A percentile compares a stretch with the other conserved stretches of the same genome.
Conservation (phyloP, 2,888 invertebrate species). For the Tineola bisselliella region DNA sequence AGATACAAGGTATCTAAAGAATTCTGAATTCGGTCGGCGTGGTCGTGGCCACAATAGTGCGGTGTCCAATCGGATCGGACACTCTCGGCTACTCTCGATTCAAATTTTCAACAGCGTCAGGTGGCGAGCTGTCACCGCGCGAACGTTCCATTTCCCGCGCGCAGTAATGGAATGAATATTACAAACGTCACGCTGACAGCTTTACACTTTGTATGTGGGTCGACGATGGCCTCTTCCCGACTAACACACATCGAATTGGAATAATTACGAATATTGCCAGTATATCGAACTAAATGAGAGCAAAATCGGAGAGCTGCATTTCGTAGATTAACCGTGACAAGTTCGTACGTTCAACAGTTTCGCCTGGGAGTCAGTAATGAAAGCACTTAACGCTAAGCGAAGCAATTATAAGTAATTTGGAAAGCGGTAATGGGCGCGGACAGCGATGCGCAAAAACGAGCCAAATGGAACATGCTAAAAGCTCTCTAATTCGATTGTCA, state of each 20-base stretch:
- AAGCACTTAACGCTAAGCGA: constrained; percentile 67
- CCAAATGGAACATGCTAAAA: constrained; percentile 60
- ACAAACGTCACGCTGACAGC: constrained; percentile 56
- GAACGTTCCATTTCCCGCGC: constrained; percentile 52
- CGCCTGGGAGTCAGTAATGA: constrained; percentile 46
- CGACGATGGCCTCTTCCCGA: constrained; percentile 39
- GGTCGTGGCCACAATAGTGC: constrained; percentile 34
- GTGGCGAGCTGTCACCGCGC: constrained; percentile 50
- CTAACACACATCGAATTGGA: neutral
- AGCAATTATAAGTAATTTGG: constrained; percentile 67
- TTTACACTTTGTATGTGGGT: constrained; percentile 51
- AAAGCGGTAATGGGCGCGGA: constrained; percentile 61
- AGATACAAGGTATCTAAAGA: constrained; percentile 8
- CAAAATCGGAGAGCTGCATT: neutral
- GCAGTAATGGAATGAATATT: constrained; percentile 63
- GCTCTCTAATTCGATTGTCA: constrained; percentile 64
- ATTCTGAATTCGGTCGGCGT: neutral
- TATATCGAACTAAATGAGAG: neutral
- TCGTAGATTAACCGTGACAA: constrained; percentile 32
- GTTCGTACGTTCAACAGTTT: constrained; percentile 40
- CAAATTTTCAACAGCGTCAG: constrained; percentile 25
- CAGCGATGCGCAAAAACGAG: constrained; percentile 65
- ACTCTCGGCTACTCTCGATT: constrained; percentile 19
- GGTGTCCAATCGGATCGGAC: constrained; percentile 26
- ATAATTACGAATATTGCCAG: neutral